Evolutionary conservation across 1,140 invertebrate genomes (phyloP).

Genomic region (Rhyacophila brunnea): DNA sequence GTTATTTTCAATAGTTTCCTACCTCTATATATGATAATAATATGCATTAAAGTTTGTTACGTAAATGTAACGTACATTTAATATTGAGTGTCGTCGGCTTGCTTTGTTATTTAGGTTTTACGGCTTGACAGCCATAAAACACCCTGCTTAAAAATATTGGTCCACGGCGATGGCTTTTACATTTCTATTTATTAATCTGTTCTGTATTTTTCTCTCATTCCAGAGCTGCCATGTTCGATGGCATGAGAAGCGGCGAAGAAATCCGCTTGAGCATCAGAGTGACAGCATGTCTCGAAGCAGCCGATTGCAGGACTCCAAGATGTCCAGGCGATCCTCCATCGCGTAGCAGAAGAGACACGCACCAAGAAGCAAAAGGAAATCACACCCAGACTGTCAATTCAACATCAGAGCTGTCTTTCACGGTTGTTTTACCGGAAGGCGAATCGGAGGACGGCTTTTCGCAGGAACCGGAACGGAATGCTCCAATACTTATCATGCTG

Average conservation of each 20-base stretch:
- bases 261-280: constrained; percentile 61
- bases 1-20: no score
- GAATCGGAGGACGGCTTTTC: neutral
- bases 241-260: constrained; percentile 62
- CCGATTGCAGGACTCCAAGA: constrained; percentile 52
- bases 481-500: constrained; percentile 8
- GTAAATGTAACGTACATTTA: no score
- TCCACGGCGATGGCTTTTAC: no score
- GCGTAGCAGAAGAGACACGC: constrained; percentile 2
- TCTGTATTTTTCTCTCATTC: no score
- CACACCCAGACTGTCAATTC: constrained; percentile 18
- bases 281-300: constrained; percentile 59
- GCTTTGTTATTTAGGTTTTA: no score
- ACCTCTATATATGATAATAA: no score
- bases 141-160: no score
- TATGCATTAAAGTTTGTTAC: no score
- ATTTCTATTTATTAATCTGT: no score
- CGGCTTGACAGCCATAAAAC: no score
- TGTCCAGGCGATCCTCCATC: neutral
- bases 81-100: no score
- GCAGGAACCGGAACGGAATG: neutral
- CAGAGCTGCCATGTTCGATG: constrained; percentile 68
- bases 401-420: constrained; percentile 27
- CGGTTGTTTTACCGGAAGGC: constrained; percentile 20
- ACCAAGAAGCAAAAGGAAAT: neutral